Percentiles rank a stretch among this genome's conserved stretches.
These are phyloP conservation scores for Tringa solitaria DNA, from an alignment of 2,113 vertebrate species.

Conservation along the genomic window DNA sequence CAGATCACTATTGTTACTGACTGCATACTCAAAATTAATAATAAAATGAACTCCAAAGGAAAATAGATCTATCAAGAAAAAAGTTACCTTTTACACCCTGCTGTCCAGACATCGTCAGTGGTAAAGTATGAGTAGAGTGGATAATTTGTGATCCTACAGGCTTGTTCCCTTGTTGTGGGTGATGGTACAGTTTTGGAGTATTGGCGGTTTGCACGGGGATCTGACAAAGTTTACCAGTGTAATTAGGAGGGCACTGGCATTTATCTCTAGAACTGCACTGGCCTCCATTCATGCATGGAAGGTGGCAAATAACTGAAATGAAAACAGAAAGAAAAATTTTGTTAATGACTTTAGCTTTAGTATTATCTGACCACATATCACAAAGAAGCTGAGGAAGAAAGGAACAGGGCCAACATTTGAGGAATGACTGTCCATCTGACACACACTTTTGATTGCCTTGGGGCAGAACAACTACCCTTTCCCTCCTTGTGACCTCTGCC, in stretches of 20 bases:
- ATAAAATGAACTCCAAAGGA: neutral
- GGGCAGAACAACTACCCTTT: neutral
- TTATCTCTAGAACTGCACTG: slow-evolving; percentile 93
- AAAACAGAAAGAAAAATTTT: slow-evolving; percentile 35
- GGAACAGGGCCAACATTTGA: neutral
- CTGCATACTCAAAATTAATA: neutral
- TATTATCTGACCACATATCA: neutral
- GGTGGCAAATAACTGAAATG: slow-evolving; percentile 92
- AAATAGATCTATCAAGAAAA: neutral
- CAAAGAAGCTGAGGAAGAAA: neutral
- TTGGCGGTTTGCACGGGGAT: slow-evolving; percentile 80
- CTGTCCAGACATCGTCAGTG: slow-evolving; percentile 90
- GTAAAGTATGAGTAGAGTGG: slow-evolving; percentile 95
- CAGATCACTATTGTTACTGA: neutral
- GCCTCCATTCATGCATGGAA: slow-evolving; percentile 97
- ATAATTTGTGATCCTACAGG: slow-evolving; percentile 79
- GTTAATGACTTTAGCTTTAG: neutral
- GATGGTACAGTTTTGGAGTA: slow-evolving; percentile 73
- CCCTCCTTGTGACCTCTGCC: neutral
- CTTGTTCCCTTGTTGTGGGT: slow-evolving; percentile 75
- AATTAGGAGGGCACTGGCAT: slow-evolving; percentile 95
- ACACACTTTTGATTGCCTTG: neutral
- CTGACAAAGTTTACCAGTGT: slow-evolving; percentile 96
- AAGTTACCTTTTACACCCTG: slow-evolving; percentile 85
- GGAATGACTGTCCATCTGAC: neutral